Evolutionary conservation across 2,113 vertebrate species (phyloP).

Genomic region (Eira barbara): DNA sequence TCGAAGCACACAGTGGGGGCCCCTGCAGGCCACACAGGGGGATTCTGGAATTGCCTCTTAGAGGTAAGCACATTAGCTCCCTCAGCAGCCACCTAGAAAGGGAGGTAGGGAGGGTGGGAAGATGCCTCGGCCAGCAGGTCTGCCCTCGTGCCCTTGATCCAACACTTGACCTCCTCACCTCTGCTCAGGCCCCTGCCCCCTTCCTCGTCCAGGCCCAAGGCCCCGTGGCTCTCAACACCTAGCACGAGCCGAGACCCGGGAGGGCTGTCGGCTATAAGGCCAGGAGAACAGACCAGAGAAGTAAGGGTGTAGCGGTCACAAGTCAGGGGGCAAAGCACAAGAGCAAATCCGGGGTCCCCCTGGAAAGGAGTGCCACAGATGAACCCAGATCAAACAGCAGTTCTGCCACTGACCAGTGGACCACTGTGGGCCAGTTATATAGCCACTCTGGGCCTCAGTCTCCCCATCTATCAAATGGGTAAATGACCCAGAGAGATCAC

Average conservation of each 20-base stretch:
- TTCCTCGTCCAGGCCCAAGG: neutral
- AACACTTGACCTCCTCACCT: too few species aligned
- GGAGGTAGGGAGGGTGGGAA: too few species aligned
- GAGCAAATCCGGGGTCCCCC: neutral
- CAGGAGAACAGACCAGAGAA: neutral
- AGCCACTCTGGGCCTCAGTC: neutral
- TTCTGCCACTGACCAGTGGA: neutral
- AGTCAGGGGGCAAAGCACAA: neutral
- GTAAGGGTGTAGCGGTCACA: neutral
- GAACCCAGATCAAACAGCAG: too few species aligned
- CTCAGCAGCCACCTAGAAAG: accelerated
- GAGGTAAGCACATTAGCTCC: too few species aligned
- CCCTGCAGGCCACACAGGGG: neutral
- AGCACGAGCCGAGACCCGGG: accelerated
- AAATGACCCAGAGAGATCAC: neutral
- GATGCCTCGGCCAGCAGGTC: neutral
- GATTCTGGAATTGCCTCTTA: neutral
- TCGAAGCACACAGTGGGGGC: neutral
- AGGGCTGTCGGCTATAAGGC: neutral
- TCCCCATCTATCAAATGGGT: neutral
- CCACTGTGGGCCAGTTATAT: accelerated
- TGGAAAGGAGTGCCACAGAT: neutral
- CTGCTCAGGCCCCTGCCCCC: neutral
- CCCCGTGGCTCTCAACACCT: neutral
- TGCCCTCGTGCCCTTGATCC: neutral